phyloP scores from a whole-genome alignment of 2,113 vertebrate species.

The Upupa epops region DNA sequence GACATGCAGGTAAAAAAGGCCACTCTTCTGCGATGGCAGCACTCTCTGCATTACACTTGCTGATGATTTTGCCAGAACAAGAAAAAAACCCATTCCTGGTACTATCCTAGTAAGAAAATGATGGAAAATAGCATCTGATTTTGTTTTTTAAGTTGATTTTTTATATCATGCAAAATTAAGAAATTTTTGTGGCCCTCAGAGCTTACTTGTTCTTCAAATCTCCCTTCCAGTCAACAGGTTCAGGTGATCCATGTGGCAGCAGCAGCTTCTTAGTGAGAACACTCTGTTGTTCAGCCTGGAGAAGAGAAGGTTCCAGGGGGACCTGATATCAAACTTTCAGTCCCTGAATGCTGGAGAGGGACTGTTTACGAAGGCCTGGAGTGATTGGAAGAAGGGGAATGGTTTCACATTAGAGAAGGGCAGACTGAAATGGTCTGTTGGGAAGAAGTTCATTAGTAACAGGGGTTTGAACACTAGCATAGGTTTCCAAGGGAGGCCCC shows the following conservation, averaged over 20 bases:
- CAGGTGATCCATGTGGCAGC: background rate
- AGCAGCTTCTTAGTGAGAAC: background rate
- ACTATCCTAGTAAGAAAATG: background rate
- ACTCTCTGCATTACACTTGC: background rate
- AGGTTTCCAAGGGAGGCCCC: no score
- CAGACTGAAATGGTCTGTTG: no score
- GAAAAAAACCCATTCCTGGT: background rate
- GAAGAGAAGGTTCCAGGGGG: no score
- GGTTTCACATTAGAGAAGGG: no score
- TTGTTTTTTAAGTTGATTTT: background rate
- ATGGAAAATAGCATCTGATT: background rate
- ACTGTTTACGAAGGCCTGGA: no score
- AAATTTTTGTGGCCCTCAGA: background rate
- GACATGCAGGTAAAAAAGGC: background rate
- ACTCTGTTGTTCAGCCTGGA: background rate
- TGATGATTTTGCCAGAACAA: background rate
- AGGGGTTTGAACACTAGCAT: no score
- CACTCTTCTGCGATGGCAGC: background rate
- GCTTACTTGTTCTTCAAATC: background rate
- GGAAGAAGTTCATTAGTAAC: no score
- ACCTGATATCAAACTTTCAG: no score
- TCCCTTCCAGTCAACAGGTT: background rate
- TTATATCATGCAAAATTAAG: background rate
- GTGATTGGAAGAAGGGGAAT: no score
- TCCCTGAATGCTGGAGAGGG: no score